A percentile compares a stretch with the other conserved stretches of the same genome.
Conservation (phyloP, 2,888 invertebrate species). For the Cantharis rufa region DNA sequence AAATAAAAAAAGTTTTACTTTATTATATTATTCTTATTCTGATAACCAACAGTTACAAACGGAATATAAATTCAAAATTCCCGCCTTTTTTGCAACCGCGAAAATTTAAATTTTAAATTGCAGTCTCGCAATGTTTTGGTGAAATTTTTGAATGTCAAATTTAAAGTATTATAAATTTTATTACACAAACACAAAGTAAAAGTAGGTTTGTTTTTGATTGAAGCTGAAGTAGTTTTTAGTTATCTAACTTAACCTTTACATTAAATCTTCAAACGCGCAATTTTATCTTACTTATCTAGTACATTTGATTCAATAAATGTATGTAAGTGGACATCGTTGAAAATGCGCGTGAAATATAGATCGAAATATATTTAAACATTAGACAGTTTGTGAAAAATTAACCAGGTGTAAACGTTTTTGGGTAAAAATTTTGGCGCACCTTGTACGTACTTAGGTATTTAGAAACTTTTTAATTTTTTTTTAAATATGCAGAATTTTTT, state of each 20-base stretch:
- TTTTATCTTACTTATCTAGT: not conserved
- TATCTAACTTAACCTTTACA: not conserved
- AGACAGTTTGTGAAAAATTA: not conserved
- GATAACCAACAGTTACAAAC: not conserved
- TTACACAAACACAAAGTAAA: not conserved
- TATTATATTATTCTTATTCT: not conserved
- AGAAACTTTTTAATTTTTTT: not conserved
- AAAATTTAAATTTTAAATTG: not conserved
- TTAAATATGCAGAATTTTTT: too few species aligned
- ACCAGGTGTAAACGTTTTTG: not conserved
- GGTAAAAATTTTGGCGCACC: not conserved
- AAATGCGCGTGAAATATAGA: not conserved
- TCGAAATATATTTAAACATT: not conserved
- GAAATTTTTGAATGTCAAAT: not conserved
- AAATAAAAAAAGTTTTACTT: not conserved
- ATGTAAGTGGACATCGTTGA: not conserved
- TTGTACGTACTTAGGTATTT: not conserved
- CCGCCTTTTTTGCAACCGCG: not conserved
- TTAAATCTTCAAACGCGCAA: not conserved
- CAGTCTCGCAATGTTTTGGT: not conserved
- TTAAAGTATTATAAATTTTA: not conserved
- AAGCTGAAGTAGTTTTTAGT: not conserved
- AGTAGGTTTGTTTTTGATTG: not conserved
- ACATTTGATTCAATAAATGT: not conserved
- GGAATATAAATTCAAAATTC: not conserved